phyloP scores from a whole-genome alignment of 2,797 vertebrate genomes.

The Telmatherina bonti region DNA sequence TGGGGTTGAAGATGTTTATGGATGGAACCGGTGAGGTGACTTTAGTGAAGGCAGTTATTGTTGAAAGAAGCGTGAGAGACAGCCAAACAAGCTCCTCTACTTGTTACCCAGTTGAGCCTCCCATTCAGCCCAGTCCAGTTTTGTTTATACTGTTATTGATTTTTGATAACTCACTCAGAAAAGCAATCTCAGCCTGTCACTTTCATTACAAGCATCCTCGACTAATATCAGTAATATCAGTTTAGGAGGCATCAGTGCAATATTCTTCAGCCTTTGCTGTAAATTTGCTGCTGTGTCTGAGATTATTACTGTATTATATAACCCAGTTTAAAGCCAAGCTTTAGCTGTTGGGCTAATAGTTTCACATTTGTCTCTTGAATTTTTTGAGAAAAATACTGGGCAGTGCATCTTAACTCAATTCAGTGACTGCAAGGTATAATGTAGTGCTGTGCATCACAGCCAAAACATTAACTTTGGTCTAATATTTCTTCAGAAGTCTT shows the following conservation, averaged over 20 bases:
- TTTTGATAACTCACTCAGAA: constrained; percentile 8
- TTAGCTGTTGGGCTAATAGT: not conserved
- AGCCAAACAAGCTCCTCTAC: constrained; percentile 67
- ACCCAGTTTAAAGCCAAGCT: not conserved
- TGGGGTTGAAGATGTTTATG: constrained; percentile 1
- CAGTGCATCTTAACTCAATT: not conserved
- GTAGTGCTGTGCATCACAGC: not conserved
- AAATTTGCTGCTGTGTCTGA: too few species aligned
- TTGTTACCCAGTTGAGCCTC: constrained; percentile 61
- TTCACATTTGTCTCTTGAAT: not conserved
- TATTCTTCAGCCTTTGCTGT: not conserved
- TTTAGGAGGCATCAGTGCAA: not conserved
- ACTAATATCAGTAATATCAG: not conserved
- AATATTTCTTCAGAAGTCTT: not conserved
- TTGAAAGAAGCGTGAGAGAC: constrained; percentile 57
- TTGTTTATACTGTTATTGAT: constrained; percentile 45
- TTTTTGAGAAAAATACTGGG: not conserved
- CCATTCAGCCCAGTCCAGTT: constrained; percentile 62
- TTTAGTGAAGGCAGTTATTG: constrained; percentile 63
- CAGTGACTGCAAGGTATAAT: not conserved
- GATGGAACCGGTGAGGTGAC: constrained; percentile 37
- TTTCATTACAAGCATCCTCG: not conserved
- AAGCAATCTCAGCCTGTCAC: constrained; percentile 47
- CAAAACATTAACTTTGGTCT: not conserved
- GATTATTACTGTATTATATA: too few species aligned